Percentiles rank a stretch among this genome's conserved stretches.
Evolutionary conservation across 2,888 invertebrate species (phyloP).

Genomic region (Spodoptera littoralis): DNA sequence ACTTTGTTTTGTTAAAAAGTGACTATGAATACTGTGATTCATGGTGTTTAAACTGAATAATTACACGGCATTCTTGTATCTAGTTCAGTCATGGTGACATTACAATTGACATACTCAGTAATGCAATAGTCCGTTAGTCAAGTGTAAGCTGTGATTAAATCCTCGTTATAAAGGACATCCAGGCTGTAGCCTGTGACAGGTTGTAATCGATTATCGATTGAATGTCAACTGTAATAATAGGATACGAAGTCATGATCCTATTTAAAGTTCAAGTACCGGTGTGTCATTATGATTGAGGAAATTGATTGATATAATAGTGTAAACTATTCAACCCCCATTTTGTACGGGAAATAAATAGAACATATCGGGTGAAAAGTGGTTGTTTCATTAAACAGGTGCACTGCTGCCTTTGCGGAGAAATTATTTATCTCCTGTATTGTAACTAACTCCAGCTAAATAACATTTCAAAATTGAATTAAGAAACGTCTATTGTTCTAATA

Average conservation of each 20-base stretch:
- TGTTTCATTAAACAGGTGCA: too few species aligned
- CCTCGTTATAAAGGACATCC: slow-evolving; percentile 9
- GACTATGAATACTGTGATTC: background rate
- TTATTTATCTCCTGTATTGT: too few species aligned
- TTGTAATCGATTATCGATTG: slow-evolving; percentile 28
- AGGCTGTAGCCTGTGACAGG: slow-evolving; percentile 3
- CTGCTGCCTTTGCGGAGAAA: too few species aligned
- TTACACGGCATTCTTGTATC: background rate
- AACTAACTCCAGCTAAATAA: too few species aligned
- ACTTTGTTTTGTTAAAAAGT: background rate
- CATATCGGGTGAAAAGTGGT: too few species aligned
- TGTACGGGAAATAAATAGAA: too few species aligned
- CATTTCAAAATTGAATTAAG: too few species aligned
- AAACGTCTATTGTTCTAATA: too few species aligned
- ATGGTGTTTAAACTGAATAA: background rate
- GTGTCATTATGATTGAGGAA: slow-evolving; percentile 21
- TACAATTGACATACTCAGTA: background rate
- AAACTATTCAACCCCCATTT: slow-evolving; percentile 2
- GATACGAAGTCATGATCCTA: slow-evolving; percentile 29
- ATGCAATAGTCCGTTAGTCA: slow-evolving; percentile 2
- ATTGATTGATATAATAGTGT: slow-evolving; percentile 18
- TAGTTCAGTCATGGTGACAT: slow-evolving; percentile 2
- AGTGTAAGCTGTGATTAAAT: background rate
- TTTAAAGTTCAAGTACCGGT: slow-evolving; percentile 26
- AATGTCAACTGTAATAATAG: slow-evolving; percentile 23